Evolutionary conservation across 2,797 vertebrate species (phyloP).

Genomic region (Thripadectes ignobilis): DNA sequence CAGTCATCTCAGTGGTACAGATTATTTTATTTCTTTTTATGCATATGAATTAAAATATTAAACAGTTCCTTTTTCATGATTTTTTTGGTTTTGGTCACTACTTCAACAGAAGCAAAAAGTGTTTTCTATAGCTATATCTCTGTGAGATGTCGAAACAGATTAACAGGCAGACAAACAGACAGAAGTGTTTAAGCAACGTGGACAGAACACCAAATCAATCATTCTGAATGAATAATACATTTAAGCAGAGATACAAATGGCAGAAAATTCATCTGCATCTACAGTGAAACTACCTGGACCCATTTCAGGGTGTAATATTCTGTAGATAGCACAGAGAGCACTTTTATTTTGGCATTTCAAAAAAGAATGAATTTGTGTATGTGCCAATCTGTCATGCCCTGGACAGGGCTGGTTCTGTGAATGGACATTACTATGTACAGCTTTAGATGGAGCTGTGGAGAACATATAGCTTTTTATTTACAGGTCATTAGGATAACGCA

Average conservation of each 20-base stretch:
- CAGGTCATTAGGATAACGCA: background rate
- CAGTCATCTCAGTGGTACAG: background rate
- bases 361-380: background rate
- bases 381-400: background rate
- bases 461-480: background rate
- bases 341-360: slow-evolving; percentile 26
- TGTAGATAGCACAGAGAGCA: background rate
- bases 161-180: background rate
- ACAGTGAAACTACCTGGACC: background rate
- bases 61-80: background rate
- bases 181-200: background rate
- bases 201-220: slow-evolving; percentile 24
- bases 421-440: background rate
- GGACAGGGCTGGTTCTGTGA: background rate
- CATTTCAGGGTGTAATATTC: background rate
- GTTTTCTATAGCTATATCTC: background rate
- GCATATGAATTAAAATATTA: slow-evolving; percentile 22
- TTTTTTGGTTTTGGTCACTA: background rate
- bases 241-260: background rate
- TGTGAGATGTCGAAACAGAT: background rate
- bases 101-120: background rate
- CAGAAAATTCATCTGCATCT: background rate
- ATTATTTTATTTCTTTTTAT: background rate
- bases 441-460: background rate
- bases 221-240: slow-evolving; percentile 28